phyloP scores from a whole-genome alignment of 2,888 invertebrate genomes.

The Sclerodermus sp. region DNA sequence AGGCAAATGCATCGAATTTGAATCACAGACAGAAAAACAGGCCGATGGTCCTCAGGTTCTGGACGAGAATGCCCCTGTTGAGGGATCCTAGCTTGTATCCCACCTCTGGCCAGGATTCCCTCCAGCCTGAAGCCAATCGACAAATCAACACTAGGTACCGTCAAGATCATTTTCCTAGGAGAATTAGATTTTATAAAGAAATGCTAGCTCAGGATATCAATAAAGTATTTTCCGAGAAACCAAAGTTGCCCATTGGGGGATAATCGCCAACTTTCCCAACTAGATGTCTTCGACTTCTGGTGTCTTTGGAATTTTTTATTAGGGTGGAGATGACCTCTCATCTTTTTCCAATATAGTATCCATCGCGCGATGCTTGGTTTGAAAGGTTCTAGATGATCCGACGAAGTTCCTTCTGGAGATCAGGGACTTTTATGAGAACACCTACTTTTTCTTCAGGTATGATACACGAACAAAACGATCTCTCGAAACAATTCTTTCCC shows the following conservation, averaged over 20 bases:
- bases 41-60: slow-evolving; percentile 39
- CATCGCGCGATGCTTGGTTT: no score
- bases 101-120: slow-evolving; percentile 25
- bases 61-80: slow-evolving; percentile 44
- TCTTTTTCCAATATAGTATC: no score
- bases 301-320: no score
- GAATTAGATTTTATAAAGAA: slow-evolving; percentile 25
- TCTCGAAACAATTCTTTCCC: no score
- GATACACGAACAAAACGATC: no score
- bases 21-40: slow-evolving; percentile 29
- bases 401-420: no score
- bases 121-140: no score
- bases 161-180: slow-evolving; percentile 12
- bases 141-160: slow-evolving; percentile 9
- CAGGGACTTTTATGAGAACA: no score
- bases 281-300: no score
- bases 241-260: slow-evolving; percentile 20
- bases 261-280: slow-evolving; percentile 4
- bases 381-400: no score
- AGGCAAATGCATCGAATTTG: slow-evolving; percentile 5
- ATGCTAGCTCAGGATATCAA: slow-evolving; percentile 25
- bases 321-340: no score
- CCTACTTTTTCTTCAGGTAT: no score
- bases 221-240: slow-evolving; percentile 21
- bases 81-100: slow-evolving; percentile 38